Conservation (phyloP, 2,113 vertebrate genomes). For the Malurus cyaneus region DNA sequence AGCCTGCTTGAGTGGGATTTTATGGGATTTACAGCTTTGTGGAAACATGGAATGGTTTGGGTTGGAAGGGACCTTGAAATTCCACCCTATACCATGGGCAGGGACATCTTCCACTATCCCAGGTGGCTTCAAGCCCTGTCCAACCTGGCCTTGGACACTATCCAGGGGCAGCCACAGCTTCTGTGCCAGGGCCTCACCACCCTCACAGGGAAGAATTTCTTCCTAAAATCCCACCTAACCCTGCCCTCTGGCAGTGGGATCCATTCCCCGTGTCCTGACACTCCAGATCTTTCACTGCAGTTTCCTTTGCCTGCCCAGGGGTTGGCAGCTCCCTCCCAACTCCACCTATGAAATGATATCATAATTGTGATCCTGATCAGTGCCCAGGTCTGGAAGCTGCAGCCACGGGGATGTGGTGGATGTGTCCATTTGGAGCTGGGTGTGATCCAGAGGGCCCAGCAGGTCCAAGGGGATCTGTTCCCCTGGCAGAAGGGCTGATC, state of each 20-base stretch:
- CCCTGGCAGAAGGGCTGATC: neutral
- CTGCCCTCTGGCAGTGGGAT: neutral
- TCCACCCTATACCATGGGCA: neutral
- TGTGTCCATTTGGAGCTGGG: neutral
- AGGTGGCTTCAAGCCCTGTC: rapidly evolving
- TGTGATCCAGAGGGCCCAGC: neutral
- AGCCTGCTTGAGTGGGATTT: neutral
- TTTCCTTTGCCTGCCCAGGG: neutral
- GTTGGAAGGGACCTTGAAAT: neutral
- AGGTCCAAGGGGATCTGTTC: neutral
- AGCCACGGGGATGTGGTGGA: neutral
- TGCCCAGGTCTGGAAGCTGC: neutral
- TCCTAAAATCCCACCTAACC: rapidly evolving
- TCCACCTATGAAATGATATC: no score
- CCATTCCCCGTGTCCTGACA: neutral
- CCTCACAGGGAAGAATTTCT: rapidly evolving
- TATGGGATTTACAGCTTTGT: neutral
- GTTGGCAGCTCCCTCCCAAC: neutral
- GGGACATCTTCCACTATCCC: rapidly evolving
- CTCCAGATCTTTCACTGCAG: neutral
- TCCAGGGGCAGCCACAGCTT: neutral
- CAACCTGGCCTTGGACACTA: neutral
- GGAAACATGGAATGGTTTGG: neutral
- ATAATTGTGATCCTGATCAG: no score
- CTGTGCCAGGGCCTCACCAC: neutral